phyloP scores from a whole-genome alignment of 1,140 invertebrate species.

The Zeugodacus cucurbitae region DNA sequence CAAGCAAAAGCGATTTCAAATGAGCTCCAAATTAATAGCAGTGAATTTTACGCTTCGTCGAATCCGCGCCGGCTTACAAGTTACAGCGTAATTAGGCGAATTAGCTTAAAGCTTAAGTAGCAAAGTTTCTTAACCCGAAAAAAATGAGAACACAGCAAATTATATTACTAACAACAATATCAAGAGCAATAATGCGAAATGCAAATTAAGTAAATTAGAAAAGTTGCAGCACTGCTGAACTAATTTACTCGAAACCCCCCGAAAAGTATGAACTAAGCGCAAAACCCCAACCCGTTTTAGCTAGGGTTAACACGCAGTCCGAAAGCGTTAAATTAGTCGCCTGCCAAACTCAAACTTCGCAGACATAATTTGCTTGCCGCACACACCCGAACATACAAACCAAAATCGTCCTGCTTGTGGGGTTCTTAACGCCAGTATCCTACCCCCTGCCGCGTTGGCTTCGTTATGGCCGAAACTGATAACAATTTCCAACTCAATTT shows the following conservation, averaged over 20 bases:
- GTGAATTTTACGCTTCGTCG: background rate
- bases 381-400: background rate
- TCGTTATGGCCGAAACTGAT: background rate
- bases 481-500: slow-evolving; percentile 24
- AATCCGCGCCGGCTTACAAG: background rate
- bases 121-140: slow-evolving; percentile 11
- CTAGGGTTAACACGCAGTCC: background rate
- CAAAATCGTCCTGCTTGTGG: background rate
- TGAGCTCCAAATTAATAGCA: background rate
- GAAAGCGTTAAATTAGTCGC: background rate
- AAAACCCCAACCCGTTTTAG: background rate
- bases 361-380: background rate
- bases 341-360: background rate
- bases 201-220: slow-evolving; percentile 39
- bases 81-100: background rate
- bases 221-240: background rate
- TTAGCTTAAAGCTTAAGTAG: background rate
- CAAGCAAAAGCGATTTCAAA: background rate
- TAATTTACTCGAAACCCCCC: background rate
- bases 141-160: background rate
- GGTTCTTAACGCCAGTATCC: background rate
- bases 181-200: slow-evolving; percentile 1
- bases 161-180: slow-evolving; percentile 4
- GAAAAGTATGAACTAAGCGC: background rate
- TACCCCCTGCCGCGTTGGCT: background rate